Evolutionary conservation across 2,113 vertebrate genomes (phyloP), one percentile per base, ranked within the genome.

Genomic region (Origma solitaria): DNA sequence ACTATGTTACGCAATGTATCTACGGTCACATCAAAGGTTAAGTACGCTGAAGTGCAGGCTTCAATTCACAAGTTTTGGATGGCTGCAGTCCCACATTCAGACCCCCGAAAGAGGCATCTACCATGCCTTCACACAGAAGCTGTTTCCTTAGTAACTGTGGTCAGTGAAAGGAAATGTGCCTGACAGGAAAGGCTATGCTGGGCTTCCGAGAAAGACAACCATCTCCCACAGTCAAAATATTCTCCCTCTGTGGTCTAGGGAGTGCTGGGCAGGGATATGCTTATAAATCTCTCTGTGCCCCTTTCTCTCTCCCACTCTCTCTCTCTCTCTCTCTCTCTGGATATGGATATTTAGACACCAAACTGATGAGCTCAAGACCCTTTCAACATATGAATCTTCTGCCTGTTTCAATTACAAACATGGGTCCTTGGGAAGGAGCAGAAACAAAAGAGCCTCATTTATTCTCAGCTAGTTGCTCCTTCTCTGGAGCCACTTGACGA

Each of bases 91-190:
- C 96, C 94, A 87, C 87, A 93, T 80, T 88, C 75, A 65, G 44
- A 44, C 50, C 86, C 82, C 81, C 71, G 87, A 79, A 97, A 71
- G 91, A 64, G 91, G 45, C 45, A 95, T 57, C 76, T 94, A 73
- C 0, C 4, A 91, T 94, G 75, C 62, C 78, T 90, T 91, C 81
- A 58, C 47, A 62, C 38, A 95, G 90, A 96, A 84, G 84, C 94
- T 31, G 47, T 96, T 98, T 94, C 97, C 96, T 54, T 95, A 92
- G 96, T 96, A 98, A 98, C 97, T 54, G 83, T 45, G 92, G 61
- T 80, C 90, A 94, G 57, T 66, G 75, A 72, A 96, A 92, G 82
- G 94, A 97, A 97, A 87, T n/a, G 44, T 96, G 73, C 78, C 80
- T 51, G 72, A 85, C 95, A 96, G 92, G 94, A 96, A 94, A 78